These are phyloP conservation scores for Silvanus unidentatus DNA, from an alignment of 2,888 invertebrate genomes.

Conservation along the genomic window DNA sequence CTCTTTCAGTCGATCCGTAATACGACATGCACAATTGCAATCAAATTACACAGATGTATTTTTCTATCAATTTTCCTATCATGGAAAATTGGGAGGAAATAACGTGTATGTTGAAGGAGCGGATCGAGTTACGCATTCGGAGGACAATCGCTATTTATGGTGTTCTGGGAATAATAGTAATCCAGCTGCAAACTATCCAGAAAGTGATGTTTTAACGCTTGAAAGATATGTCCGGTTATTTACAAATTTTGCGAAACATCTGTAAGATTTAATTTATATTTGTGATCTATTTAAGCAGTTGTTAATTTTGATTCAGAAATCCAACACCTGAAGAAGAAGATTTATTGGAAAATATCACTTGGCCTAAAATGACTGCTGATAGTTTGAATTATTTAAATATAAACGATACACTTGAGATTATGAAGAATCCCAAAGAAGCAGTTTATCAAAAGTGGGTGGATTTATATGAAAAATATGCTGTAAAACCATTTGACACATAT, in stretches of 20 bases:
- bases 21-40: not conserved
- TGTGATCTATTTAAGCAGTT: no score
- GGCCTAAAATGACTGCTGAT: slow-evolving; percentile 10
- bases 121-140: not conserved
- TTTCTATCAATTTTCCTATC: slow-evolving; percentile 1
- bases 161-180: slow-evolving; percentile 15
- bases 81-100: slow-evolving; percentile 2
- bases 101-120: not conserved
- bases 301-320: slow-evolving; percentile 26
- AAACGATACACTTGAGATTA: slow-evolving; percentile 11
- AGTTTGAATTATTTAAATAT: slow-evolving; percentile 13
- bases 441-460: slow-evolving; percentile 10
- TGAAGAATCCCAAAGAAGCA: slow-evolving; percentile 10
- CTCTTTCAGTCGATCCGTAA: not conserved
- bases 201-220: slow-evolving; percentile 20
- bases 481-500: slow-evolving; percentile 8
- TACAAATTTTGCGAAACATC: slow-evolving; percentile 25
- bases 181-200: slow-evolving; percentile 17
- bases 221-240: slow-evolving; percentile 21
- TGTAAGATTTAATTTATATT: slow-evolving; percentile 18
- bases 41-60: not conserved
- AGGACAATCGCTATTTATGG: not conserved
- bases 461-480: slow-evolving; percentile 10
- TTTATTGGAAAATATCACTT: slow-evolving; percentile 14
- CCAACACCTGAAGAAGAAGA: slow-evolving; percentile 31